A percentile compares a stretch with the other conserved stretches of the same genome.
phyloP scores from a whole-genome alignment of 2,113 vertebrate genomes.

The Scytalopus superciliaris region DNA sequence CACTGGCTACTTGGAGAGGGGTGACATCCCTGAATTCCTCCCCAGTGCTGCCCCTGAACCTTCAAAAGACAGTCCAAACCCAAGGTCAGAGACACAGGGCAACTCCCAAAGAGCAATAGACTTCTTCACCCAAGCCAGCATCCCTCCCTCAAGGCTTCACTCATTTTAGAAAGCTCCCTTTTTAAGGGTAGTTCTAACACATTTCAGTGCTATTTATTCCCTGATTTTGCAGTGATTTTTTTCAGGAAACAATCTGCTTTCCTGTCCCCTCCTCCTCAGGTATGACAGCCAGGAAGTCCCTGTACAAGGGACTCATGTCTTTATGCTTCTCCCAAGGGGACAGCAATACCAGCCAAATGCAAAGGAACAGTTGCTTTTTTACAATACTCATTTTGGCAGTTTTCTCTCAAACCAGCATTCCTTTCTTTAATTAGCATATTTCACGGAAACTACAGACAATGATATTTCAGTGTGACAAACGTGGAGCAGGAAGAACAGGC shows the following conservation, averaged over 20 bases:
- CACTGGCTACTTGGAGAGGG: neutral
- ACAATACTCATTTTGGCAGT: neutral
- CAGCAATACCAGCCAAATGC: neutral
- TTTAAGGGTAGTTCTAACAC: neutral
- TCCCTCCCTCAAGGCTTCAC: neutral
- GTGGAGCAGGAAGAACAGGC: neutral
- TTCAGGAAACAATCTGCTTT: neutral
- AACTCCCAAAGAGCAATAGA: neutral
- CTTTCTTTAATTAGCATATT: constrained; percentile 5
- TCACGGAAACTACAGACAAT: neutral
- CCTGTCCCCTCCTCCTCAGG: neutral
- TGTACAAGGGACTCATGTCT: fast-evolving
- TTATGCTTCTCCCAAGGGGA: neutral
- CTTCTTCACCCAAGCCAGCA: neutral
- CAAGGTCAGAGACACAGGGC: neutral
- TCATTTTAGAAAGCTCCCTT: neutral
- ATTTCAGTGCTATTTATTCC: neutral
- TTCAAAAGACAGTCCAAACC: neutral
- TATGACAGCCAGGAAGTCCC: neutral
- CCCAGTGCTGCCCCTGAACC: neutral
- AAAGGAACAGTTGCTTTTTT: neutral
- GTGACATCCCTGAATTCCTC: neutral
- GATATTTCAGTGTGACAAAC: neutral
- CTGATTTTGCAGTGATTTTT: neutral
- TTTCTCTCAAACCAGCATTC: constrained; percentile 6